Evolutionary conservation across 2,797 vertebrate species (phyloP).

Genomic region (Sebastolobus alascanus): DNA sequence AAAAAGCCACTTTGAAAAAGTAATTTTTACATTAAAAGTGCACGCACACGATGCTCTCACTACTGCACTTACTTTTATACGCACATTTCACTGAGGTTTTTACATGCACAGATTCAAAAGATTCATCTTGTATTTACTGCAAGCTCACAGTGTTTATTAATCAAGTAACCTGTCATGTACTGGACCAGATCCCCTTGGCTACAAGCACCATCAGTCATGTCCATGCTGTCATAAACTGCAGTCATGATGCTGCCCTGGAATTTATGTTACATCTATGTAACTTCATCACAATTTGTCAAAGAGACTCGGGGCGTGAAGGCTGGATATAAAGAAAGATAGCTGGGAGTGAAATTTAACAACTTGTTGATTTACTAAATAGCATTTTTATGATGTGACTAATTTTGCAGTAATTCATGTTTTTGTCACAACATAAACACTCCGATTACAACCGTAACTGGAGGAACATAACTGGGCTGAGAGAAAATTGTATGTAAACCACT

Average conservation of each 20-base stretch:
- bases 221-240: conserved; percentile 55
- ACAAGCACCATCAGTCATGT: conserved; percentile 48
- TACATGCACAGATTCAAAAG: neutral
- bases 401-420: conserved; percentile 20
- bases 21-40: neutral
- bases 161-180: conserved; percentile 30
- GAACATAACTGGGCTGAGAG: neutral
- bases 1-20: conserved; percentile 10
- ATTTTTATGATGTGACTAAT: conserved; percentile 22
- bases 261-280: conserved; percentile 62
- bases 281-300: conserved; percentile 60
- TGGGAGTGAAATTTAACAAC: conserved; percentile 44
- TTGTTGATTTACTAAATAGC: conserved; percentile 20
- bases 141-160: conserved; percentile 42
- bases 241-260: conserved; percentile 44
- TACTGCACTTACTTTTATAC: neutral
- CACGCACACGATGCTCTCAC: neutral
- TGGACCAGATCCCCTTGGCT: conserved; percentile 3
- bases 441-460: neutral
- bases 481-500: neutral
- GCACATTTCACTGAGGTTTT: conserved; percentile 13
- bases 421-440: neutral
- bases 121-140: conserved; percentile 18
- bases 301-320: conserved; percentile 1
- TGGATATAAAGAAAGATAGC: conserved; percentile 37